phyloP scores from a whole-genome alignment of 2,797 vertebrate species.

The Heterohyrax brucei region DNA sequence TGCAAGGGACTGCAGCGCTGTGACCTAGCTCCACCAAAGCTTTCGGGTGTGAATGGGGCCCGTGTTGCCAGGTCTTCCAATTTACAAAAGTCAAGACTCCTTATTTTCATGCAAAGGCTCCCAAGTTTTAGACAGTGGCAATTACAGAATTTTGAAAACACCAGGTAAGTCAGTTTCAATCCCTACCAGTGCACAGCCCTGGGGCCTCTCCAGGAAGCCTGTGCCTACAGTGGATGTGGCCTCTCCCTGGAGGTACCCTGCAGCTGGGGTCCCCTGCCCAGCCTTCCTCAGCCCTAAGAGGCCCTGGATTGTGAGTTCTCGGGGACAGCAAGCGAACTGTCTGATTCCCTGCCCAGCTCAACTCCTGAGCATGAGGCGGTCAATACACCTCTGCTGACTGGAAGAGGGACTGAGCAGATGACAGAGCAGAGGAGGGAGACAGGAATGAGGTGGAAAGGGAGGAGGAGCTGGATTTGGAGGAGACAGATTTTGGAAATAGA shows the following conservation, averaged over 20 bases:
- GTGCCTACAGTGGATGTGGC: accelerated
- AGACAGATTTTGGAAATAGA: background rate
- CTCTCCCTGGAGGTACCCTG: background rate
- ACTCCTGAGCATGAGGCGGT: background rate
- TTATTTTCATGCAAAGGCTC: background rate
- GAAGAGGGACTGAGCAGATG: background rate
- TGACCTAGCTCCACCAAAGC: background rate
- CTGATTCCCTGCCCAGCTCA: background rate
- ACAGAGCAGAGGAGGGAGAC: accelerated
- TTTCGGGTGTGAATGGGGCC: background rate
- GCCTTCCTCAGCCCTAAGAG: background rate
- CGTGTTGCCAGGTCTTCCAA: accelerated
- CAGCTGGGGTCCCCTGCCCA: background rate
- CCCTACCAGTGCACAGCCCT: accelerated
- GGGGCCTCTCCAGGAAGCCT: background rate
- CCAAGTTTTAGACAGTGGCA: background rate
- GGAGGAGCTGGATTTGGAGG: background rate
- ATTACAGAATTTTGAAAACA: background rate
- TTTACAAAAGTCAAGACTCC: background rate
- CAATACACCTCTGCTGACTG: background rate
- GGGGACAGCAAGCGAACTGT: background rate
- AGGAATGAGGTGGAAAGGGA: background rate
- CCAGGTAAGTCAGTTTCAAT: accelerated
- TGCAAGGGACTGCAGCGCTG: accelerated
- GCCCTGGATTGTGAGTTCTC: background rate